Percentiles rank a stretch among this genome's conserved stretches.
These are phyloP conservation scores for Hyles euphorbiae DNA, from an alignment of 1,140 invertebrate species.

Conservation along the genomic window DNA sequence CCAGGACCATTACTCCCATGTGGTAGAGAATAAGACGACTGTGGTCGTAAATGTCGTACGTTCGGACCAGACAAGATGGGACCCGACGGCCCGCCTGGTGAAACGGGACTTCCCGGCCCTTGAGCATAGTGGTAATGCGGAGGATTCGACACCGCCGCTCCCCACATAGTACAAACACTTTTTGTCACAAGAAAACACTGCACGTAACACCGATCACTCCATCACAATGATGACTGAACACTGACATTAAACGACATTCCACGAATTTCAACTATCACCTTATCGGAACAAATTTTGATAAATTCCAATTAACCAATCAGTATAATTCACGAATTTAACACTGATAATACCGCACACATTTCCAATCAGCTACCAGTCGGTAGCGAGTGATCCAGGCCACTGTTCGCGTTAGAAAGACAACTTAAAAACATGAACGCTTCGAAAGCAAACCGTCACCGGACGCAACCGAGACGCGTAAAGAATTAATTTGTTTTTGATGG, in stretches of 20 bases:
- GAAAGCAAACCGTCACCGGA: conserved; percentile 66
- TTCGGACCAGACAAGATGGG: conserved; percentile 48
- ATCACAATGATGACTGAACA: conserved; percentile 50
- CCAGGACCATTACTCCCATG: conserved; percentile 58
- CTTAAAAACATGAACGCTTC: conserved; percentile 54
- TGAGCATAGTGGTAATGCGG: conserved; percentile 66
- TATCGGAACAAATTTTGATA: conserved; percentile 51
- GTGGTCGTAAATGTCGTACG: conserved; percentile 52
- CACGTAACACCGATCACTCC: conserved; percentile 52
- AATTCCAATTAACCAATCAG: conserved; percentile 43
- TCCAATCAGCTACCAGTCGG: conserved; percentile 36
- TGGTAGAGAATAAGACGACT: conserved; percentile 66
- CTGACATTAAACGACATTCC: conserved; percentile 43
- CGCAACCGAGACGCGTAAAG: conserved; percentile 59
- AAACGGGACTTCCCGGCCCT: conserved; percentile 37
- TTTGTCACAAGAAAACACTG: conserved; percentile 44
- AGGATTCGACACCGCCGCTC: conserved; percentile 66
- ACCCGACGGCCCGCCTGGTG: conserved; percentile 49
- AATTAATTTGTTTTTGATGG: conserved; percentile 67
- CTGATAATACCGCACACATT: conserved; percentile 43
- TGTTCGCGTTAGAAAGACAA: conserved; percentile 62
- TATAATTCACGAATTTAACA: conserved; percentile 44
- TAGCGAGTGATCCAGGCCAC: conserved; percentile 52
- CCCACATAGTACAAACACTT: conserved; percentile 58
- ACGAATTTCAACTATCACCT: conserved; percentile 34